Percentiles rank a stretch among this genome's conserved stretches.
Conservation (phyloP, 2,797 vertebrate genomes). For the Sus cebifrons region DNA sequence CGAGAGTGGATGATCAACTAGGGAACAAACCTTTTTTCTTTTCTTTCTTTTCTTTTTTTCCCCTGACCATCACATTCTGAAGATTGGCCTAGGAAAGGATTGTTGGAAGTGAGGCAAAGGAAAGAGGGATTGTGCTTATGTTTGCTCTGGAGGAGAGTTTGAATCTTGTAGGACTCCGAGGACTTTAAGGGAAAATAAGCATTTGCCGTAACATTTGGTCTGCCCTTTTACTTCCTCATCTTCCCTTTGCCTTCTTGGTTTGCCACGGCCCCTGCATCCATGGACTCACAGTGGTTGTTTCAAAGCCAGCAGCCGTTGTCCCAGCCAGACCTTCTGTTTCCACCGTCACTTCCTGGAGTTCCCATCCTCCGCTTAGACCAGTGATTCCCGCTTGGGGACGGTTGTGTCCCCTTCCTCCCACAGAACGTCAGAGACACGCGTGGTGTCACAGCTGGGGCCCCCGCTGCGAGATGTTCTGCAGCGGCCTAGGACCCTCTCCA, state of each 20-base stretch:
- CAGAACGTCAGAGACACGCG: neutral
- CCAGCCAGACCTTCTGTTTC: neutral
- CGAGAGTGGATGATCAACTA: neutral
- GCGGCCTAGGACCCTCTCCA: neutral
- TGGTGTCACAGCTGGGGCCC: neutral
- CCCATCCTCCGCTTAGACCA: neutral
- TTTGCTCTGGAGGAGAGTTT: slow-evolving; percentile 6
- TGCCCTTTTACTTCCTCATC: slow-evolving; percentile 7
- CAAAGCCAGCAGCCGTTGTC: neutral
- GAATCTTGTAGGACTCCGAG: neutral
- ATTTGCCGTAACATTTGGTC: slow-evolving; percentile 37
- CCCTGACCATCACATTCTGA: neutral
- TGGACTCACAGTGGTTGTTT: neutral
- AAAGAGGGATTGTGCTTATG: neutral
- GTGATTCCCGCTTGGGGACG: neutral
- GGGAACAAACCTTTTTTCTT: neutral
- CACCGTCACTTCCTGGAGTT: neutral
- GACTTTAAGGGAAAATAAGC: neutral
- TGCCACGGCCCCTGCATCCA: neutral
- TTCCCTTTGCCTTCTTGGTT: neutral
- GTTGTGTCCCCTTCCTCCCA: neutral
- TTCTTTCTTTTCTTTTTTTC: too few relatives aligned
- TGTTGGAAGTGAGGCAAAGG: slow-evolving; percentile 9
- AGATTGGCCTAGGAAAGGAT: neutral
- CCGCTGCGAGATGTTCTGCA: neutral